phyloP scores from a whole-genome alignment of 2,797 vertebrate genomes.

The Lutra lutra region DNA sequence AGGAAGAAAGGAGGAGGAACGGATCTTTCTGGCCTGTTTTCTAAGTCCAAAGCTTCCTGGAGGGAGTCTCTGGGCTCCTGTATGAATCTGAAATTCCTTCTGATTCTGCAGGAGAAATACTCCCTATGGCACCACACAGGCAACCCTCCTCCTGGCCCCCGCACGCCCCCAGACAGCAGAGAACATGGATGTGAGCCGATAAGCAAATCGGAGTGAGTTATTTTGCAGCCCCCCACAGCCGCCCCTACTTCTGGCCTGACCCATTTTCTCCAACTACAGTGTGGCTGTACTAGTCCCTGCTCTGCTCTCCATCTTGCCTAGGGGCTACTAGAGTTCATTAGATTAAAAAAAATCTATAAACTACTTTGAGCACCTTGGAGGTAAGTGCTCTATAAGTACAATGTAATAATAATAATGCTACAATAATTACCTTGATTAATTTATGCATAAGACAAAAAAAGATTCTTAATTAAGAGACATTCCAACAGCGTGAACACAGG shows the following conservation, averaged over 20 bases:
- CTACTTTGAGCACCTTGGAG: slow-evolving; percentile 78
- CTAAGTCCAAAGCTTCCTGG: background rate
- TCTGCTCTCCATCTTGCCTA: slow-evolving; percentile 70
- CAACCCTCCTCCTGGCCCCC: background rate
- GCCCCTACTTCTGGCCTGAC: slow-evolving; percentile 70
- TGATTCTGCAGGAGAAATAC: background rate
- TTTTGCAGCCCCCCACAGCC: background rate
- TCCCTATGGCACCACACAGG: background rate
- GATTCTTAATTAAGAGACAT: slow-evolving; percentile 82
- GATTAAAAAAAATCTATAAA: slow-evolving; percentile 82
- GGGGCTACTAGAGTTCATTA: slow-evolving; percentile 79
- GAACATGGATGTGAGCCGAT: background rate
- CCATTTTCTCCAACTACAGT: slow-evolving; percentile 66
- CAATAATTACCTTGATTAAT: slow-evolving; percentile 84
- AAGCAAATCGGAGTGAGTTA: background rate
- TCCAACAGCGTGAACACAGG: slow-evolving; percentile 70
- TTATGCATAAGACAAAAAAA: slow-evolving; percentile 78
- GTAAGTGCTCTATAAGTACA: slow-evolving; percentile 79
- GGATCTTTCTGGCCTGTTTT: background rate
- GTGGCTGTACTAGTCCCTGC: slow-evolving; percentile 68
- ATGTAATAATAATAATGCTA: slow-evolving; percentile 81
- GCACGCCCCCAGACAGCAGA: background rate
- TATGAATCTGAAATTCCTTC: background rate
- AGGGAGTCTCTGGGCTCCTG: background rate
- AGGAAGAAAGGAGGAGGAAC: background rate